Conservation (phyloP, 2,113 vertebrate species). For the Oceanodroma tethys region DNA sequence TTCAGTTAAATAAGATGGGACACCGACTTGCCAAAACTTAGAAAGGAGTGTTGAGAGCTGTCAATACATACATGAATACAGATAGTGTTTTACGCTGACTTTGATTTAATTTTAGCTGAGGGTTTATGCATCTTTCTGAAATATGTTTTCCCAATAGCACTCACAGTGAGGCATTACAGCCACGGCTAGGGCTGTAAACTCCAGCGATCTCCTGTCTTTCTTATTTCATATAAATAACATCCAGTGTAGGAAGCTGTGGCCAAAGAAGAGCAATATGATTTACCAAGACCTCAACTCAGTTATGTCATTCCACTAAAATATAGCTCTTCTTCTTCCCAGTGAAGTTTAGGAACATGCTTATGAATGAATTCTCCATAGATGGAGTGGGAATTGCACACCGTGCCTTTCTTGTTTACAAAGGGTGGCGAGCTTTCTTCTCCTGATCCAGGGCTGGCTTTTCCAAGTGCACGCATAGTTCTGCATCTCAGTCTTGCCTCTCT, state of each 20-base stretch:
- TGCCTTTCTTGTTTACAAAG: neutral
- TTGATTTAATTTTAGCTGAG: neutral
- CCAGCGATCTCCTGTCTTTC: neutral
- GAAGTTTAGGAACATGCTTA: neutral
- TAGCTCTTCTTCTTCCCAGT: too few relatives aligned
- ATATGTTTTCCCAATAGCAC: neutral
- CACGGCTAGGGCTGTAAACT: neutral
- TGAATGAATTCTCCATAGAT: neutral
- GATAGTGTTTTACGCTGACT: neutral
- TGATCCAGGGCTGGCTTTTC: neutral
- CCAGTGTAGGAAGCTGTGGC: neutral
- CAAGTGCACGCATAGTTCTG: neutral
- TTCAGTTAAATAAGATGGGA: conserved; percentile 3
- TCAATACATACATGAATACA: neutral
- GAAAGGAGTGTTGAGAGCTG: neutral
- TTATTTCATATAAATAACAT: neutral
- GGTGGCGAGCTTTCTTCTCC: neutral
- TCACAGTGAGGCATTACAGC: neutral
- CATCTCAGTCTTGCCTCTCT: neutral
- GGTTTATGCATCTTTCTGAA: neutral
- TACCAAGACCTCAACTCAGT: too few relatives aligned
- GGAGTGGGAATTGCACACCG: neutral
- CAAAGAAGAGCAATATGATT: neutral
- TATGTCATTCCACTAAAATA: too few relatives aligned
- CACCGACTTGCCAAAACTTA: neutral